These are phyloP conservation scores for Phrynocephalus vlangalii DNA, from an alignment of 2,797 vertebrate species.

Conservation along the genomic window DNA sequence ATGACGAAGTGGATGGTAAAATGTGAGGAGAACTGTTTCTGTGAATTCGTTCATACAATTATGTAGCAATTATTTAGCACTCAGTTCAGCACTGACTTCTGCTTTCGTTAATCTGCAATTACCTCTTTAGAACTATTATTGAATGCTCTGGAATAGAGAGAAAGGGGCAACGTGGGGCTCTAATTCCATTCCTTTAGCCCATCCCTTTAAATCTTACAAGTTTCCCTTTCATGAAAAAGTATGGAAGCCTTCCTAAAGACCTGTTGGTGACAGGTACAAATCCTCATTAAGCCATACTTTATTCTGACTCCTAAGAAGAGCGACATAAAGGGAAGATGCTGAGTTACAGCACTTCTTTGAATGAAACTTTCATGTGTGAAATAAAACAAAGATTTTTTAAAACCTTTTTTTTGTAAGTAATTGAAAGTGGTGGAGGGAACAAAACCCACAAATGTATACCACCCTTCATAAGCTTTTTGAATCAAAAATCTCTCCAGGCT, in stretches of 20 bases:
- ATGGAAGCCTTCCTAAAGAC: constrained; percentile 52
- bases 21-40: constrained; percentile 23
- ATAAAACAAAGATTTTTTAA: constrained; percentile 48
- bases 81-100: constrained; percentile 14
- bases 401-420: constrained; percentile 59
- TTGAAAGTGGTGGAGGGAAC: constrained; percentile 69
- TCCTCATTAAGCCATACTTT: constrained; percentile 64
- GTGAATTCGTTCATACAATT: constrained; percentile 31
- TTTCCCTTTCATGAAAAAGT: constrained; percentile 55
- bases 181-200: constrained; percentile 45
- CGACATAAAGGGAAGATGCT: constrained; percentile 58
- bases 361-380: constrained; percentile 64
- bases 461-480: constrained; percentile 64
- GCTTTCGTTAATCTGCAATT: constrained; percentile 38
- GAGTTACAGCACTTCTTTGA: constrained; percentile 58
- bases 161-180: not conserved
- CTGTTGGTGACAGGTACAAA: constrained; percentile 52
- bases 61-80: not conserved
- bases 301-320: constrained; percentile 57
- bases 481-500: constrained; percentile 75
- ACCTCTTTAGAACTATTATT: constrained; percentile 34
- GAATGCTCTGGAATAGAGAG: constrained; percentile 18
- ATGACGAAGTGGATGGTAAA: constrained; percentile 1
- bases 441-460: constrained; percentile 70
- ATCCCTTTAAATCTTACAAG: constrained; percentile 58